phyloP scores from a whole-genome alignment of 2,797 vertebrate species.

The Carapus acus region DNA sequence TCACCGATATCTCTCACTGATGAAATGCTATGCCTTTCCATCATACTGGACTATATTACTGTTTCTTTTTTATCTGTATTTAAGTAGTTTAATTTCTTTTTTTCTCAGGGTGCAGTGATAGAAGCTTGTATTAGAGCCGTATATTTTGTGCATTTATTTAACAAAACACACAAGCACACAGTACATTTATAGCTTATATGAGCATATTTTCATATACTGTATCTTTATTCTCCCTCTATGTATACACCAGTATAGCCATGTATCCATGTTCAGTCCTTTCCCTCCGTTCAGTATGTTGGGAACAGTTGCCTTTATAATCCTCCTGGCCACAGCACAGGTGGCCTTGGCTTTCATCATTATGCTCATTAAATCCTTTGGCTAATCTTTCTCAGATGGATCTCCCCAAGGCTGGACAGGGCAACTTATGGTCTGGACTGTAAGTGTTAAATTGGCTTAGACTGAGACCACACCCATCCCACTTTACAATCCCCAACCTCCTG shows the following conservation, averaged over 20 bases:
- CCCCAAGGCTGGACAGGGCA: slow-evolving; percentile 66
- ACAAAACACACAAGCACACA: slow-evolving; percentile 61
- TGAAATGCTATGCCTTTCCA: slow-evolving; percentile 77
- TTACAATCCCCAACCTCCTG: slow-evolving; percentile 42
- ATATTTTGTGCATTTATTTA: slow-evolving; percentile 78
- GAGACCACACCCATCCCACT: slow-evolving; percentile 61
- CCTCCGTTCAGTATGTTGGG: slow-evolving; percentile 46
- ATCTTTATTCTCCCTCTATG: slow-evolving; percentile 68
- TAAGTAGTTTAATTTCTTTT: slow-evolving; percentile 65
- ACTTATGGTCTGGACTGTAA: slow-evolving; percentile 67
- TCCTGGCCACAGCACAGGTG: slow-evolving; percentile 73
- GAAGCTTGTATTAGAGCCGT: slow-evolving; percentile 73
- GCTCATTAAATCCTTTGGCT: slow-evolving; percentile 72
- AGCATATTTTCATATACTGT: slow-evolving; percentile 71
- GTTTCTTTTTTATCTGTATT: slow-evolving; percentile 66
- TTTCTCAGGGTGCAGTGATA: slow-evolving; percentile 83
- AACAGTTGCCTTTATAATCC: slow-evolving; percentile 73
- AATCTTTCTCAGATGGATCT: slow-evolving; percentile 76
- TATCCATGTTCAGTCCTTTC: slow-evolving; percentile 58
- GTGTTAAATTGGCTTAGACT: slow-evolving; percentile 69
- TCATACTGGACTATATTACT: slow-evolving; percentile 77
- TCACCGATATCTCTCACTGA: slow-evolving; percentile 66
- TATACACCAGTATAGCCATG: slow-evolving; percentile 67
- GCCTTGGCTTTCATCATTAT: slow-evolving; percentile 72
- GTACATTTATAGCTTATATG: slow-evolving; percentile 65